A percentile compares a stretch with the other conserved stretches of the same genome.
Evolutionary conservation across 2,113 vertebrate genomes (phyloP).

Genomic region (Geococcyx californianus): DNA sequence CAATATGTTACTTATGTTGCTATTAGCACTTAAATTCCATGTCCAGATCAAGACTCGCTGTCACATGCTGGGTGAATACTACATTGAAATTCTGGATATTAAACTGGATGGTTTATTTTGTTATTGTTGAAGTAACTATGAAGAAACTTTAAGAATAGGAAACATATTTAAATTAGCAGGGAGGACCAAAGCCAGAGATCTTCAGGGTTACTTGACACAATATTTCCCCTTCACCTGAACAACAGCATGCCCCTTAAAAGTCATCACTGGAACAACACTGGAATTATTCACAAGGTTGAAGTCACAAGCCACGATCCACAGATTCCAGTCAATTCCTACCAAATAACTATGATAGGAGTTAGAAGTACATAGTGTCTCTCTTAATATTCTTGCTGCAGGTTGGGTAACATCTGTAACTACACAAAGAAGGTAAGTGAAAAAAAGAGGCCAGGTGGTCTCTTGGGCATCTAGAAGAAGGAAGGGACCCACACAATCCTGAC

Average conservation of each 20-base stretch:
- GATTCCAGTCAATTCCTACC: background rate
- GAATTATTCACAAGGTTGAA: background rate
- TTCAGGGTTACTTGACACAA: background rate
- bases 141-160: background rate
- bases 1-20: background rate
- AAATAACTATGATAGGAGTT: background rate
- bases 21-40: background rate
- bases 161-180: background rate
- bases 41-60: background rate
- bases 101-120: background rate
- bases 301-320: background rate
- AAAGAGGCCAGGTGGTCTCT: background rate
- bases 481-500: background rate
- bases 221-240: background rate
- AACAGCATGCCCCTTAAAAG: background rate
- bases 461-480: background rate
- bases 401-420: background rate
- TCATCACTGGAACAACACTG: background rate
- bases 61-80: background rate
- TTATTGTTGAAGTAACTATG: background rate
- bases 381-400: background rate
- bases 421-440: background rate
- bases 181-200: background rate
- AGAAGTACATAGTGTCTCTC: background rate
- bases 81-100: background rate